Base-by-base conservation (phyloP, 2,888 invertebrate genomes). In the Acholoe squamosa region DNA sequence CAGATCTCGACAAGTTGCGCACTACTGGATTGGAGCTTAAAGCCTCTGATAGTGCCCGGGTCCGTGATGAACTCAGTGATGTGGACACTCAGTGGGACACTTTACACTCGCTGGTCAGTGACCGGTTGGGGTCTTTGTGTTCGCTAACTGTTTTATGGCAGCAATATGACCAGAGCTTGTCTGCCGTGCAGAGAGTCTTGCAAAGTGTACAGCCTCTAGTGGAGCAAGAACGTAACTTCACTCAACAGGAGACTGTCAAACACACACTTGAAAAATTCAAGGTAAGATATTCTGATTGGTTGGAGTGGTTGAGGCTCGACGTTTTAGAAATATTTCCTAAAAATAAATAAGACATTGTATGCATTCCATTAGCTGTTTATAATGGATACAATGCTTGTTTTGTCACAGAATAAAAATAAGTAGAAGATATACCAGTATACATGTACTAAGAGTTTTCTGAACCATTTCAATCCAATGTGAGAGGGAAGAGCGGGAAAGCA, bases 21-120 rank as follows among this genome's bases (percentile, higher is more conserved):
- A 97, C 94, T 97, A 98, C 96, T 97, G 98, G 96, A 97, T 98
- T 94, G 28, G 94, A 95, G 91, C 94, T 95, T 90, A 94, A 94
- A 93, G 93, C 94, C 71, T 92, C 93, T 19, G 95, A 95, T 91
- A 92, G 93, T 31, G 91, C 92, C 56, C 92, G 93, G 33, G 93
- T 94, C n/a, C 94, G 95, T 92, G 92, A 93, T 51, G 93, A 93
- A 84, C 92, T 95, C 25, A 91, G 89, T 31, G 92, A 93, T 90
- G 92, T 95, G 54, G 94, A 94, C 76, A 92, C 93, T 51, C 93
- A 93, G 5, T 95, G 95, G 95, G 95, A 95, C 89, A 91, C 93
- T n/a, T 92, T 94, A 0, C 94, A 95, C 90, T 92, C 92, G 91
- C 94, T 43, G 93, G 92, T 89, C 93, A 94, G 76, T 90, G 56